Percentiles rank a stretch among this genome's conserved stretches.
Evolutionary conservation across 2,888 invertebrate genomes (phyloP).

Genomic region (Catocala sponsa): DNA sequence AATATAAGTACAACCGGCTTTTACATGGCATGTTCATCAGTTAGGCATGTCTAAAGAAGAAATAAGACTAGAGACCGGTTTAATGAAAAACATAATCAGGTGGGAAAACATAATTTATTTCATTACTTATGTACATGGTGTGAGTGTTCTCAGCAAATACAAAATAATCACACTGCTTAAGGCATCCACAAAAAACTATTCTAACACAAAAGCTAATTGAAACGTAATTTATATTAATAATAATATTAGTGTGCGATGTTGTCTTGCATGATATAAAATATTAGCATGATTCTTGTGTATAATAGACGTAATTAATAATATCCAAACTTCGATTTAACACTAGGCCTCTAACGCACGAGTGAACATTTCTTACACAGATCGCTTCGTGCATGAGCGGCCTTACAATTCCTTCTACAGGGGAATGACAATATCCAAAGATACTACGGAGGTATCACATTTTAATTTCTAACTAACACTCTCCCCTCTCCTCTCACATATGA

Average conservation of each 20-base stretch:
- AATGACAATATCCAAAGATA: constrained; percentile 62
- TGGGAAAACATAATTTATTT: constrained; percentile 85
- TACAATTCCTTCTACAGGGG: constrained; percentile 65
- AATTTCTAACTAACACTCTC: constrained; percentile 62
- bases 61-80: too few species aligned
- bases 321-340: constrained; percentile 37
- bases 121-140: constrained; percentile 80
- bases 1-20: too few species aligned
- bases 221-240: constrained; percentile 64
- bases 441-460: constrained; percentile 73
- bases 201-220: constrained; percentile 72
- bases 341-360: constrained; percentile 19
- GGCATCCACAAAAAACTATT: constrained; percentile 55
- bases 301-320: constrained; percentile 40
- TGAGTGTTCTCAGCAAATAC: constrained; percentile 69
- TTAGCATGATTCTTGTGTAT: constrained; percentile 62
- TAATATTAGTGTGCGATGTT: constrained; percentile 66
- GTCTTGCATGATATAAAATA: constrained; percentile 69
- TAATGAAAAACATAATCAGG: constrained; percentile 50
- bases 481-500: constrained; percentile 41
- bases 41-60: too few species aligned
- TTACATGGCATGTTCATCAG: too few species aligned
- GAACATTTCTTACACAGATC: constrained; percentile 37
- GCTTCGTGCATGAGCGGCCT: constrained; percentile 39
- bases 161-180: constrained; percentile 71